Evolutionary conservation across 2,888 invertebrate genomes (phyloP).

Genomic region (Pammene fasciana): DNA sequence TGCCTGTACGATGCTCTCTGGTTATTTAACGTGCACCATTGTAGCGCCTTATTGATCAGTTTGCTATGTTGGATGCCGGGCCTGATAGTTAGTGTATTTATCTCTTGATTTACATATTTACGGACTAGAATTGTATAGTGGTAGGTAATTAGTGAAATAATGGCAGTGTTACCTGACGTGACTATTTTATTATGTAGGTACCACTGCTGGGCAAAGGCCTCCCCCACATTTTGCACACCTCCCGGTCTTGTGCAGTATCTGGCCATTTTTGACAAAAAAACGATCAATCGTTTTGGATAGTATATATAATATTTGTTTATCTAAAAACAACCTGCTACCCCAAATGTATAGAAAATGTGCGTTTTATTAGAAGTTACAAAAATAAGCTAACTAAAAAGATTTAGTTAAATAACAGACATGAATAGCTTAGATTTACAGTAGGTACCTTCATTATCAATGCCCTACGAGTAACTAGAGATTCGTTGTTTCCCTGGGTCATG

Average conservation of each 20-base stretch:
- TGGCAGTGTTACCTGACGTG: not conserved
- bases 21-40: conserved; percentile 36
- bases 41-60: conserved; percentile 33
- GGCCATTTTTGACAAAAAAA: too few relatives aligned
- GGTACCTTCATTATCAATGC: not conserved
- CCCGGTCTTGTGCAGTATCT: too few relatives aligned
- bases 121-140: not conserved
- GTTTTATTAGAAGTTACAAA: too few relatives aligned
- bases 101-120: conserved; percentile 2
- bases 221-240: too few relatives aligned
- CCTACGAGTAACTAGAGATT: conserved; percentile 2
- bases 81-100: conserved; percentile 17
- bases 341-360: too few relatives aligned
- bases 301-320: too few relatives aligned
- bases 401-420: too few relatives aligned
- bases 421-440: not conserved
- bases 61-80: conserved; percentile 17
- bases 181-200: too few relatives aligned
- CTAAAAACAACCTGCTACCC: too few relatives aligned
- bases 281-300: too few relatives aligned
- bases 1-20: conserved; percentile 27
- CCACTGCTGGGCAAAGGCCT: too few relatives aligned
- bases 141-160: not conserved
- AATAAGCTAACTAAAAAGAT: too few relatives aligned
- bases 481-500: conserved; percentile 26